phyloP scores from a whole-genome alignment of 2,797 vertebrate genomes.

The Thalassophryne amazonica region DNA sequence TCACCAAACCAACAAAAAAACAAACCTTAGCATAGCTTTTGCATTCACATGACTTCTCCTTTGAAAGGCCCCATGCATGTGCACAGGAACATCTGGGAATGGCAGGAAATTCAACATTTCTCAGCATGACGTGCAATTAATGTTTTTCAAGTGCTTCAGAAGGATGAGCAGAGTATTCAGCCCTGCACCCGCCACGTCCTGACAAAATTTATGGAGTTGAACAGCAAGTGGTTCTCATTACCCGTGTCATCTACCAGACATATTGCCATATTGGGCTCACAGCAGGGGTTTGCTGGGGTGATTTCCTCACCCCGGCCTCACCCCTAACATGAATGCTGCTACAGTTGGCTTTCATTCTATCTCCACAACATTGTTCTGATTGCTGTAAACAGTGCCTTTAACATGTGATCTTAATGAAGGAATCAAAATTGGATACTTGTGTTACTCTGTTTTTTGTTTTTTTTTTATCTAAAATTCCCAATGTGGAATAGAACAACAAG shows the following conservation, averaged over 20 bases:
- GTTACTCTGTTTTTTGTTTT: conserved; percentile 22
- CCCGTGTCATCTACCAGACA: conserved; percentile 87
- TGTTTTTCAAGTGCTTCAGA: conserved; percentile 74
- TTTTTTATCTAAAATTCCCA: conserved; percentile 19
- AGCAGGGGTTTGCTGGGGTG: conserved; percentile 75
- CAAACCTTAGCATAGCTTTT: conserved; percentile 33
- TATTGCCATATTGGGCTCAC: conserved; percentile 80
- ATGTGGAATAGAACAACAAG: conserved; percentile 34
- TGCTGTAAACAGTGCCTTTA: conserved; percentile 23
- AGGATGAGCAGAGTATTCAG: conserved; percentile 59
- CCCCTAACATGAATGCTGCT: conserved; percentile 53
- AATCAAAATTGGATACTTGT: conserved; percentile 6
- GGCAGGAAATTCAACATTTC: conserved; percentile 84
- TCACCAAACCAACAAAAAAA: no score
- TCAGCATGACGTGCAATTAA: conserved; percentile 78
- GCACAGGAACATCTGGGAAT: conserved; percentile 87
- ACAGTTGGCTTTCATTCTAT: conserved; percentile 45
- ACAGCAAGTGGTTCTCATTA: conserved; percentile 91
- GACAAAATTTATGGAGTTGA: conserved; percentile 76
- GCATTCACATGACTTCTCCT: conserved; percentile 56
- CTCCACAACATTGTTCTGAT: conserved; percentile 36
- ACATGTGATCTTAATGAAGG: conserved; percentile 17
- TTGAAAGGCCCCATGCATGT: conserved; percentile 78
- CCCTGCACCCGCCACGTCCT: conserved; percentile 66
- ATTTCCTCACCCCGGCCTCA: no score